These are phyloP conservation scores for Gavialis gangeticus DNA, from an alignment of 2,113 vertebrate genomes.

Conservation along the genomic window DNA sequence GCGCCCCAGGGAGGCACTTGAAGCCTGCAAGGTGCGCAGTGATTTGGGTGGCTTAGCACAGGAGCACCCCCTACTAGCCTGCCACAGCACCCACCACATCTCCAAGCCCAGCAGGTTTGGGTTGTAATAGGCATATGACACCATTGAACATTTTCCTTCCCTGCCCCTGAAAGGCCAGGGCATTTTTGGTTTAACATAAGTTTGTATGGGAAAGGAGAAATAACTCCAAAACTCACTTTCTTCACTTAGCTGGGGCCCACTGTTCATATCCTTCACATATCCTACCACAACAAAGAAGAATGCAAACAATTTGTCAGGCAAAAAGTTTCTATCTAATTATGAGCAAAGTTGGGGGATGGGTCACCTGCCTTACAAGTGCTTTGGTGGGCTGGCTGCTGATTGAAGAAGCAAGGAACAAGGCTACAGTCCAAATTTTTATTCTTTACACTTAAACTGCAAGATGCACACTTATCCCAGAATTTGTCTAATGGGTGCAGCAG, in stretches of 20 bases:
- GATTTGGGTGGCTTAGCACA: no score
- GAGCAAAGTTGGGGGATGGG: not conserved
- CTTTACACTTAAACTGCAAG: no score
- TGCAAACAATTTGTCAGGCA: not conserved
- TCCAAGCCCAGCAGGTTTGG: not conserved
- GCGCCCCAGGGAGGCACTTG: no score
- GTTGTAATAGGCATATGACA: rapidly evolving
- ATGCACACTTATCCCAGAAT: no score
- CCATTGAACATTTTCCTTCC: not conserved
- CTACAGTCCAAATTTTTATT: no score
- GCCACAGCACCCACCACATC: rapidly evolving
- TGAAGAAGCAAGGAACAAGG: no score
- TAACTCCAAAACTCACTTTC: not conserved
- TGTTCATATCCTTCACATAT: no score
- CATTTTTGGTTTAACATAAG: not conserved
- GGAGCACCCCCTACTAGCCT: no score
- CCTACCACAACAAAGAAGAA: not conserved
- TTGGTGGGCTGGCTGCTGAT: no score
- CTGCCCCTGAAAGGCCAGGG: not conserved
- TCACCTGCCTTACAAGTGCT: not conserved
- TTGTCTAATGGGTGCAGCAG: no score
- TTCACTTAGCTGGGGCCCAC: not conserved
- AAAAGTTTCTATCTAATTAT: not conserved
- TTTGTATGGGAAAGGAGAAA: not conserved
- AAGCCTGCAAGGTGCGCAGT: no score